Evolutionary conservation across 1,140 invertebrate species (phyloP), one percentile per base, ranked within the genome.

Genomic region (Meloidogyne hapla): DNA sequence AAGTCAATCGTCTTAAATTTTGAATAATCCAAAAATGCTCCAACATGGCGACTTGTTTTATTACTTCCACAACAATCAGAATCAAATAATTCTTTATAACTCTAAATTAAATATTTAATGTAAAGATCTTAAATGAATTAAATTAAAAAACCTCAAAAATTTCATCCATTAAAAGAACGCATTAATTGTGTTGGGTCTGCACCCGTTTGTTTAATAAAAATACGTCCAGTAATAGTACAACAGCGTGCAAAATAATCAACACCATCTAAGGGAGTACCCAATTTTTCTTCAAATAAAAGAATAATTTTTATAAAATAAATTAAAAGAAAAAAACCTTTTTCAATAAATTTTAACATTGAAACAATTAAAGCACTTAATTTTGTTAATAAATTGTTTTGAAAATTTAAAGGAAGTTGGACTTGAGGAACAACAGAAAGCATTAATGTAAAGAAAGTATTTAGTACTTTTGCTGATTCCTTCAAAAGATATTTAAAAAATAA

Each of bases 161-260:
- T 73, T 77, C 76, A 33, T 77, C 65, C 63, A 77, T 38, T 21
- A 77, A n/a, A 26, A 23, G 76, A 48, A 18, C 40, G 38, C n/a
- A 77, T 68, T 12, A 77, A 62, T 62, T 61, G 72, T 23, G 73
- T 73, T 63, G 62, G 77, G 61, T 66, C 73, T 5, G 75, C 66
- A 12, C 72, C 76, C 13, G 67, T 56, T 77, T 77, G 76, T 15
- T 61, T 62, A 38, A 64, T 78, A 28, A 77, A 77, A 56, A 77
- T 45, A 38, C 61, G 42, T 21, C 76, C 76, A 33, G 75, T 38
- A 62, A 77, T 69, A 15, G 71, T 62, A 26, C 48, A 77, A 38
- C 74, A 77, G 10, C 75, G 76, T 13, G 74, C 63, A n/a, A 77
- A 74, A 56, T 62, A 77, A 21, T 77, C 76, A 38, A 77, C 64